phyloP scores from a whole-genome alignment of 2,113 vertebrate genomes.

The Misgurnus anguillicaudatus region DNA sequence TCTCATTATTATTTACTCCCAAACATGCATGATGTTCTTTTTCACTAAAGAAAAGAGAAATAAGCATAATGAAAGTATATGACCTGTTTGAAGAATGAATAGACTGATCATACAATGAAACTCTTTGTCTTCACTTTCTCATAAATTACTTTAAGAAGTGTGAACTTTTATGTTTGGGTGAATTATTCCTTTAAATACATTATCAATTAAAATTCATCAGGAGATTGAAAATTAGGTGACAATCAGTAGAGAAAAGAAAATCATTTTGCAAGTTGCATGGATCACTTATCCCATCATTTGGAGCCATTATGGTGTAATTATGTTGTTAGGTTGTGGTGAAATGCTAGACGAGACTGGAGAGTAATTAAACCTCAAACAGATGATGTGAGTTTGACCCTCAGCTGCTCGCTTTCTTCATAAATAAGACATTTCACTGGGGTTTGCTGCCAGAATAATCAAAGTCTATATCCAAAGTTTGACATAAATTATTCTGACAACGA shows the following conservation, averaged over 20 bases:
- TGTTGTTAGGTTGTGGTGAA: constrained; percentile 1
- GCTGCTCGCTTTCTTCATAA: not conserved
- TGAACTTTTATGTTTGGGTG: too few relatives aligned
- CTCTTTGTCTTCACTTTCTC: too few relatives aligned
- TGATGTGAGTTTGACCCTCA: not conserved
- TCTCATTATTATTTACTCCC: too few relatives aligned
- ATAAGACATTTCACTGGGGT: not conserved
- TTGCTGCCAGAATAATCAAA: not conserved
- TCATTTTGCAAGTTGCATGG: not conserved
- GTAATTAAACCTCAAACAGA: not conserved
- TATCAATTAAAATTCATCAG: not conserved
- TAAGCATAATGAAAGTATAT: too few relatives aligned
- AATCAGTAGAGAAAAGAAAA: not conserved
- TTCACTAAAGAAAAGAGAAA: too few relatives aligned
- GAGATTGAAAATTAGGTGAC: not conserved
- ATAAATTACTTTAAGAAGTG: too few relatives aligned
- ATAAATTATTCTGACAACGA: too few relatives aligned
- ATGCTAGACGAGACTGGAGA: not conserved
- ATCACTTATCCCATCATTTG: not conserved
- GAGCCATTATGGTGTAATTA: not conserved
- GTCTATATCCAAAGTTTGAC: too few relatives aligned
- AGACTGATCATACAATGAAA: too few relatives aligned
- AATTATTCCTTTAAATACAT: not conserved
- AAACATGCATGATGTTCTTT: too few relatives aligned
- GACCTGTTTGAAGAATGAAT: too few relatives aligned